A percentile compares a stretch with the other conserved stretches of the same genome.
phyloP scores from a whole-genome alignment of 2,888 invertebrate genomes.

The Dryocosmus kuriphilus region DNA sequence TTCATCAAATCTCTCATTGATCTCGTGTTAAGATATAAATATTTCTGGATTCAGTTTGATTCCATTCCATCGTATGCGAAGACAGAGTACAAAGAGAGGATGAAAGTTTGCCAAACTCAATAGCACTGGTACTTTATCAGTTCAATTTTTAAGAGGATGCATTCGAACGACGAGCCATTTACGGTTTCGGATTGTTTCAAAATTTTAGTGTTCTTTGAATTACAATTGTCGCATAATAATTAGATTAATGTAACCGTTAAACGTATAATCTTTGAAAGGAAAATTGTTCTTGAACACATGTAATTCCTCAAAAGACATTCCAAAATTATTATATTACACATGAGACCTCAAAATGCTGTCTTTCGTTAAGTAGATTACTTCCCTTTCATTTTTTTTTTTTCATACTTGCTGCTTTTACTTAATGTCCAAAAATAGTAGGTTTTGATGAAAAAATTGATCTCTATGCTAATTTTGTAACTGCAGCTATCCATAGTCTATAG shows the following conservation, averaged over 20 bases:
- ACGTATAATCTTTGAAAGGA: not conserved
- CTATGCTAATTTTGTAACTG: too few species aligned
- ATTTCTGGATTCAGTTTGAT: not conserved
- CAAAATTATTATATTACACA: too few species aligned
- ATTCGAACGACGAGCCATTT: not conserved
- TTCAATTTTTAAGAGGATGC: slow-evolving; percentile 1
- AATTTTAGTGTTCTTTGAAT: not conserved
- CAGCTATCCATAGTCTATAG: too few species aligned
- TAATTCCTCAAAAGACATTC: too few species aligned
- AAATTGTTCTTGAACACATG: not conserved
- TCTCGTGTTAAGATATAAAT: slow-evolving; percentile 13
- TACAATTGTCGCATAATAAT: too few species aligned
- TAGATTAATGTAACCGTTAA: not conserved
- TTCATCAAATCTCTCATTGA: not conserved
- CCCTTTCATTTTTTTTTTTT: too few species aligned
- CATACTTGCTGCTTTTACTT: too few species aligned
- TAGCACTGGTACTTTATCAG: not conserved
- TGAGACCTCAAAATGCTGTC: too few species aligned
- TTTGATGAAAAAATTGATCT: too few species aligned
- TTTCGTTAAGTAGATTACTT: too few species aligned
- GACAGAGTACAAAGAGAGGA: slow-evolving; percentile 26
- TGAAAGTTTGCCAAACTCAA: not conserved
- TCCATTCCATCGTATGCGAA: slow-evolving; percentile 10
- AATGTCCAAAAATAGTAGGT: too few species aligned
- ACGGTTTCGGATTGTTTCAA: not conserved